Conservation (phyloP, 2,113 vertebrate species). For the Poeciliopsis occidentalis region DNA sequence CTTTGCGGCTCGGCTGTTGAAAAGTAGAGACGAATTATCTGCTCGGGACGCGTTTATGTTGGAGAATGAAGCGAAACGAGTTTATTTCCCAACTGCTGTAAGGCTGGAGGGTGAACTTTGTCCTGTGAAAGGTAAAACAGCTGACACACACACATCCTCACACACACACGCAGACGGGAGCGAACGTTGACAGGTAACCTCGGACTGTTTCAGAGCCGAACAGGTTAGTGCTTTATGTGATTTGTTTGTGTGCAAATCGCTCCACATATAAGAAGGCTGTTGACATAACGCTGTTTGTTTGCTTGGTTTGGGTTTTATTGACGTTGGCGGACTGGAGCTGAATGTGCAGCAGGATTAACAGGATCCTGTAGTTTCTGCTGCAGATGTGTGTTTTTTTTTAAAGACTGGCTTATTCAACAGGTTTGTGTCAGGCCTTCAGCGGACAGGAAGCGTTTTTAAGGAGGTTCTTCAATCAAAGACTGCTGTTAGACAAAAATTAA, state of each 20-base stretch:
- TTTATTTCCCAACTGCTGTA: constrained; percentile 14
- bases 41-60: background rate
- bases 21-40: constrained; percentile 26
- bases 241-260: background rate
- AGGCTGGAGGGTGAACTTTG: constrained; percentile 43
- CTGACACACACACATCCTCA: constrained; percentile 2
- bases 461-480: too few relatives aligned
- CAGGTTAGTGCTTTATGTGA: background rate
- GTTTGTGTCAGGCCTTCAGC: background rate
- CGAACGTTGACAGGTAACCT: constrained; percentile 54
- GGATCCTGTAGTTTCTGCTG: background rate
- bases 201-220: background rate
- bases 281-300: background rate
- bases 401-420: background rate
- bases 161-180: constrained; percentile 5
- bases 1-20: constrained; percentile 16
- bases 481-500: too few relatives aligned
- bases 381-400: too few relatives aligned
- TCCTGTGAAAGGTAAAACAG: constrained; percentile 13
- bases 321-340: too few relatives aligned
- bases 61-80: constrained; percentile 26
- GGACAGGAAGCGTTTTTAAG: too few relatives aligned
- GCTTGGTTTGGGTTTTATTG: too few relatives aligned
- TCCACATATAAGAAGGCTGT: too few relatives aligned
- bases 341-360: background rate